These are phyloP conservation scores for Urocyon cinereoargenteus DNA, from an alignment of 2,797 vertebrate genomes.

Conservation along the genomic window DNA sequence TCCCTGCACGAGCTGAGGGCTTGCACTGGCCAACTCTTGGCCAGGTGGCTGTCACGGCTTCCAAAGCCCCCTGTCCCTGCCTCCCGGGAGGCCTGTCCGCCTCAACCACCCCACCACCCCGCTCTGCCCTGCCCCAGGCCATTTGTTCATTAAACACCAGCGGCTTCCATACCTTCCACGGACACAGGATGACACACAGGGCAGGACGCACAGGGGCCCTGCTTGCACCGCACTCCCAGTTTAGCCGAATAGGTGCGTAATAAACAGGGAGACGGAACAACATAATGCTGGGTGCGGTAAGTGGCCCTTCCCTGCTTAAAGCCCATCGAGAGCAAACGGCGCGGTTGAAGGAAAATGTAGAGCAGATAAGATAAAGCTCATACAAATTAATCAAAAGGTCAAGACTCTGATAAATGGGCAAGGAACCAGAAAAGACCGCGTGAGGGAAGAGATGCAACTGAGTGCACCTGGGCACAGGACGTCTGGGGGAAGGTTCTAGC, in stretches of 20 bases:
- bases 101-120: not conserved
- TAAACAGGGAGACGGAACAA: not conserved
- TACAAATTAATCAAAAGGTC: slow-evolving; percentile 61
- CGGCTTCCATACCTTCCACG: not conserved
- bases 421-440: slow-evolving; percentile 14
- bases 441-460: not conserved
- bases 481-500: not conserved
- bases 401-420: slow-evolving; percentile 51
- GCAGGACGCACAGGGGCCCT: not conserved
- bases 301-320: slow-evolving; percentile 58
- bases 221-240: not conserved
- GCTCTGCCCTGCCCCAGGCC: not conserved
- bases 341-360: slow-evolving; percentile 58
- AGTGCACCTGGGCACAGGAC: not conserved
- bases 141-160: not conserved
- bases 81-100: not conserved
- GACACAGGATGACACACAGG: not conserved
- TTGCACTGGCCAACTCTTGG: not conserved
- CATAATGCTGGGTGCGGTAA: slow-evolving; percentile 22
- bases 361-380: slow-evolving; percentile 72
- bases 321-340: slow-evolving; percentile 63
- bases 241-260: not conserved
- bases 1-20: not conserved
- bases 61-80: not conserved
- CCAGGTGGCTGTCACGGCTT: not conserved